Evolutionary conservation across 2,113 vertebrate species (phyloP).

Genomic region (Caranx melampygus): DNA sequence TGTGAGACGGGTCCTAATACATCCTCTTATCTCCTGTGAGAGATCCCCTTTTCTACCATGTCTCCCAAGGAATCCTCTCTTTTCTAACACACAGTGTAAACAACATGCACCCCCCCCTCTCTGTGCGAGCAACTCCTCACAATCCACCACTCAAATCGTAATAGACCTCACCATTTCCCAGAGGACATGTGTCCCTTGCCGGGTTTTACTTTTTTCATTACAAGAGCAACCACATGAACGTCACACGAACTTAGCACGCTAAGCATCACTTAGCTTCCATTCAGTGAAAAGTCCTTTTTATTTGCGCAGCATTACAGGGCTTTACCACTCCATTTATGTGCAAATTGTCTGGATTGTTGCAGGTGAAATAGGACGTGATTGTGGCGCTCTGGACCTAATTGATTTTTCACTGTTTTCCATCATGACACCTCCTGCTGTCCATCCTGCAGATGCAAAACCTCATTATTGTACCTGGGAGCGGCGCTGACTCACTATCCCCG

Average conservation of each 20-base stretch:
- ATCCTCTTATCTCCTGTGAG: background rate
- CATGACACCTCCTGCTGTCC: conserved; percentile 32
- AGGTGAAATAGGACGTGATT: conserved; percentile 26
- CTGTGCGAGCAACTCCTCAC: background rate
- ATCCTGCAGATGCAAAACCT: conserved; percentile 41
- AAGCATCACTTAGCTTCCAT: conserved; percentile 3
- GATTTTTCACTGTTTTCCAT: conserved; percentile 53
- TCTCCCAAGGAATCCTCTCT: background rate
- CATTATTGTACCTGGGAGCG: conserved; percentile 40
- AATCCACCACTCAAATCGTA: conserved; percentile 25
- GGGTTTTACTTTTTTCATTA: conserved; percentile 2
- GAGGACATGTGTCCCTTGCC: background rate
- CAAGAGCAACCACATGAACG: conserved; percentile 8
- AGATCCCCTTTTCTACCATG: background rate
- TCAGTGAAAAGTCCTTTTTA: conserved; percentile 3
- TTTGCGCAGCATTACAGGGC: conserved; percentile 1
- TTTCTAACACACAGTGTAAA: background rate
- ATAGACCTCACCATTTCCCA: conserved; percentile 13
- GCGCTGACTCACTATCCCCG: conserved; percentile 18
- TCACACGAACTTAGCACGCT: background rate
- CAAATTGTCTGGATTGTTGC: conserved; percentile 54
- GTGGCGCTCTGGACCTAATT: conserved; percentile 38
- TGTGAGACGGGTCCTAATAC: background rate
- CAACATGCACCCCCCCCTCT: background rate
- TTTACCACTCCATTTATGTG: conserved; percentile 53